Percentiles rank a stretch among this genome's conserved stretches.
phyloP scores from a whole-genome alignment of 1,140 invertebrate genomes.

The Belonocnema kinseyi region DNA sequence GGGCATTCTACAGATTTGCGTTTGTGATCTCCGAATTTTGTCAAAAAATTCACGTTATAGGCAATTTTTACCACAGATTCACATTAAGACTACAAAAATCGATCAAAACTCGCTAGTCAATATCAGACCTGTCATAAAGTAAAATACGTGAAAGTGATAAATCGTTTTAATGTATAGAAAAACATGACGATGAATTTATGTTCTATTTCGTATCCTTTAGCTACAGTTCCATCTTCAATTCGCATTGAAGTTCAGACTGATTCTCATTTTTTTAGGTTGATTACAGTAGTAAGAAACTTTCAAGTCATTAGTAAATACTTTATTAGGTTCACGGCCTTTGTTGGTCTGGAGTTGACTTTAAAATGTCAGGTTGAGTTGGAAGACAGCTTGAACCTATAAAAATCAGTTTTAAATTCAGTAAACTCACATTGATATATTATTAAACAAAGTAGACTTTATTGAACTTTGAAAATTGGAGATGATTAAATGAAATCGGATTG shows the following conservation, averaged over 20 bases:
- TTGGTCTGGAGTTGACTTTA: constrained; percentile 90
- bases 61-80: no score
- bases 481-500: no score
- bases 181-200: background rate
- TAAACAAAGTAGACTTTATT: background rate
- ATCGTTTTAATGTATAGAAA: background rate
- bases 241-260: constrained; percentile 2
- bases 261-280: background rate
- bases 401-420: constrained; percentile 20
- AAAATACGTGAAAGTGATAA: background rate
- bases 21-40: no score
- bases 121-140: background rate
- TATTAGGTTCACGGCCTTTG: constrained; percentile 74
- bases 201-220: constrained; percentile 4
- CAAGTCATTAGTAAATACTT: background rate
- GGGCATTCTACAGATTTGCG: no score
- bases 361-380: constrained; percentile 85
- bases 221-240: constrained; percentile 2
- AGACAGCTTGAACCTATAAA: constrained; percentile 73
- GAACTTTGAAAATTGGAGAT: no score
- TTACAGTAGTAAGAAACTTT: constrained; percentile 5
- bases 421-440: constrained; percentile 22
- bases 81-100: no score
- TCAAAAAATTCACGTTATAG: no score
- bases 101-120: no score